phyloP scores from a whole-genome alignment of 1,140 invertebrate species.

The Aphelenchoides fujianensis region DNA sequence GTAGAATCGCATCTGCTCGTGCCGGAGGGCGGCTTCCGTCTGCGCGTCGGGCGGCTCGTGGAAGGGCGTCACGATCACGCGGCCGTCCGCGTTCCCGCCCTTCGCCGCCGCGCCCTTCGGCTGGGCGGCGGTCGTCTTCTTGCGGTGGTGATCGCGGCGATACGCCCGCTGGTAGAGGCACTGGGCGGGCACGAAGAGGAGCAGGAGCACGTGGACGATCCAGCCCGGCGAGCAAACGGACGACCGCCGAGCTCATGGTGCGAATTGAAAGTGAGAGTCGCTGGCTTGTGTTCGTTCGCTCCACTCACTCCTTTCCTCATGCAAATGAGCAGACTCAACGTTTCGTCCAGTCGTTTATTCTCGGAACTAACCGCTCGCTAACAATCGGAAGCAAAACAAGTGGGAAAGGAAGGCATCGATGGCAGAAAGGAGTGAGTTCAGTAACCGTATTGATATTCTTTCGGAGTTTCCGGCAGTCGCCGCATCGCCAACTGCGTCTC shows the following conservation, averaged over 20 bases:
- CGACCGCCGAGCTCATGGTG: no score
- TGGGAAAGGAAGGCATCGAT: no score
- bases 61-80: slow-evolving; percentile 1
- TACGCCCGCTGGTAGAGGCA: slow-evolving; percentile 15
- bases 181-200: neutral
- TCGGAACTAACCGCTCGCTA: no score
- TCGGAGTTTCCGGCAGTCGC: slow-evolving; percentile 31
- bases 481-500: slow-evolving; percentile 40
- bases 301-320: neutral
- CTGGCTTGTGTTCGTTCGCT: no score
- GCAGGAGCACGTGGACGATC: neutral
- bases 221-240: no score
- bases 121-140: neutral
- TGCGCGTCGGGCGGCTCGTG: slow-evolving; percentile 4
- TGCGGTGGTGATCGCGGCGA: neutral
- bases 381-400: no score
- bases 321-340: neutral
- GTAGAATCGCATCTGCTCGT: slow-evolving; percentile 25
- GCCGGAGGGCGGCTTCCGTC: slow-evolving; percentile 17
- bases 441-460: slow-evolving; percentile 1
- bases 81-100: neutral
- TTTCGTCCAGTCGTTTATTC: no score
- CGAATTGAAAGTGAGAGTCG: no score
- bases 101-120: neutral
- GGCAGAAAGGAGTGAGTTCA: no score